phyloP scores from a whole-genome alignment of 2,888 invertebrate genomes.

The Petrolisthes cinctipes region DNA sequence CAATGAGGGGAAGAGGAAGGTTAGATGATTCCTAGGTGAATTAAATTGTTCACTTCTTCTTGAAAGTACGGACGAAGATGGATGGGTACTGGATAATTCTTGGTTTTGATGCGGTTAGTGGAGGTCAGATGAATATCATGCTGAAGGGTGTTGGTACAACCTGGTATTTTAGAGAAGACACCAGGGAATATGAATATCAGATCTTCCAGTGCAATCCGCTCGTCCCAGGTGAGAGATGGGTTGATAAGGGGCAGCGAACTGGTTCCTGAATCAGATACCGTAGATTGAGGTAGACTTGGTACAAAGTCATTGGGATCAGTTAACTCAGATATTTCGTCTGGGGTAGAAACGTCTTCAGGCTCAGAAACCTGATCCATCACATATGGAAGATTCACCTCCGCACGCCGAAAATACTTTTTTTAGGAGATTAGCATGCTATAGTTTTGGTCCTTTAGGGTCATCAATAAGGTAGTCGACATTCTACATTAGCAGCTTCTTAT shows the following conservation, averaged over 20 bases:
- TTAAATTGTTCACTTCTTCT: background rate
- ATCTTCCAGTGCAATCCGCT: background rate
- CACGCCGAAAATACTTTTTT: constrained; percentile 25
- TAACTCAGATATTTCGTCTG: background rate
- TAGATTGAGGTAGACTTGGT: too few relatives aligned
- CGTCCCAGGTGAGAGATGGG: background rate
- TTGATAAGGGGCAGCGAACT: too few relatives aligned
- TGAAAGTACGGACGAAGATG: constrained; percentile 15
- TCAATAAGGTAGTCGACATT: constrained; percentile 22
- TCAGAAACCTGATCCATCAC: background rate
- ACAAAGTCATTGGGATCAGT: background rate
- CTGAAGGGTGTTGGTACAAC: too few relatives aligned
- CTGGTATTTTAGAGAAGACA: constrained; percentile 14
- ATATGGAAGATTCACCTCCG: background rate
- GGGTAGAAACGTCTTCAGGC: background rate
- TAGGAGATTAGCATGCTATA: constrained; percentile 20
- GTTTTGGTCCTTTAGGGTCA: background rate
- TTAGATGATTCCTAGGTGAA: background rate
- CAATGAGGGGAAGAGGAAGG: constrained; percentile 3
- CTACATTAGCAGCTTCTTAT: constrained; percentile 11
- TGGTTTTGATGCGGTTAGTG: background rate
- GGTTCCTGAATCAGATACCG: background rate
- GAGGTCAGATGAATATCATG: constrained; percentile 2
- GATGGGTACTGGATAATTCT: constrained; percentile 2
- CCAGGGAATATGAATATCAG: background rate